A percentile compares a stretch with the other conserved stretches of the same genome.
Evolutionary conservation across 1,140 invertebrate species (phyloP).

Genomic region (Drosophila orosa): DNA sequence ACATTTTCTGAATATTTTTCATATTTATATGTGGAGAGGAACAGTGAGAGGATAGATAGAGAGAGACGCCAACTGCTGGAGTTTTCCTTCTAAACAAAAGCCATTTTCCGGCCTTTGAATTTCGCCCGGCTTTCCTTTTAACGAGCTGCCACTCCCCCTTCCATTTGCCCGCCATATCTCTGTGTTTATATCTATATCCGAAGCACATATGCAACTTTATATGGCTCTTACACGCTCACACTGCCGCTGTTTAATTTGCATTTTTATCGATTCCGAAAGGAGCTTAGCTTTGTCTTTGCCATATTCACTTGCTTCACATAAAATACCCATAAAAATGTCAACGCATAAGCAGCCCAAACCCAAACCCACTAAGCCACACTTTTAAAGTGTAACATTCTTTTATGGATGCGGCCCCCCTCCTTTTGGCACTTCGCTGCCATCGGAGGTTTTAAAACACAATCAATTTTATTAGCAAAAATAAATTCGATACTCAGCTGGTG

Average conservation of each 20-base stretch:
- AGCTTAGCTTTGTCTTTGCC: constrained; percentile 74
- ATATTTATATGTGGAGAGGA: constrained; percentile 47
- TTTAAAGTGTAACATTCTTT: constrained; percentile 62
- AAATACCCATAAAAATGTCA: constrained; percentile 78
- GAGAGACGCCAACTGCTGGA: constrained; percentile 4
- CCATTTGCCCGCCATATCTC: constrained; percentile 9
- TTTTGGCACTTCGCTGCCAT: constrained; percentile 15
- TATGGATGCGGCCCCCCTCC: constrained; percentile 15
- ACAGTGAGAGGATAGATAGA: background rate
- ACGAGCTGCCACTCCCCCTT: constrained; percentile 40
- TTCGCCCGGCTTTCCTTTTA: constrained; percentile 57
- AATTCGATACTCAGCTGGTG: constrained; percentile 27
- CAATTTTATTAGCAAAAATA: constrained; percentile 64
- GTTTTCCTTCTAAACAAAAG: constrained; percentile 66
- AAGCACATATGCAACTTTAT: constrained; percentile 57
- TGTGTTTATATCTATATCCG: constrained; percentile 26
- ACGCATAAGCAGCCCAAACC: constrained; percentile 56
- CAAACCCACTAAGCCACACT: constrained; percentile 55
- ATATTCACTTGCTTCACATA: constrained; percentile 65
- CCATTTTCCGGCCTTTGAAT: constrained; percentile 76
- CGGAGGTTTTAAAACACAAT: constrained; percentile 62
- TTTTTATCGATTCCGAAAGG: constrained; percentile 77
- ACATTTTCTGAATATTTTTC: constrained; percentile 57
- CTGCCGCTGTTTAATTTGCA: constrained; percentile 75
- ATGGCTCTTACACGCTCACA: constrained; percentile 20